These are phyloP conservation scores for Drosophila affinis DNA, from an alignment of 2,888 invertebrate genomes.

Conservation along the genomic window DNA sequence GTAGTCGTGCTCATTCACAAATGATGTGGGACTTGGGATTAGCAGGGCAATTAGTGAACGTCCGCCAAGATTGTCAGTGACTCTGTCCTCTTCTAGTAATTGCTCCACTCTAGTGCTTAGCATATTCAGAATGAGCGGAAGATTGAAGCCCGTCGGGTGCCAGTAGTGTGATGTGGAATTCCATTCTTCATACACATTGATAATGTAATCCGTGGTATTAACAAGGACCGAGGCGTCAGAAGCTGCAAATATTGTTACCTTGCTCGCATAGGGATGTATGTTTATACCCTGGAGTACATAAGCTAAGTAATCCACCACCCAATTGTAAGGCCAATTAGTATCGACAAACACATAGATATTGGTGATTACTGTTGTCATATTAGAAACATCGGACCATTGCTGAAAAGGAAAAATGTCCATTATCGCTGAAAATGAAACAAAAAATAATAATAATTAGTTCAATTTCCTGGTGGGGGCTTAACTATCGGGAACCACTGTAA, in stretches of 20 bases:
- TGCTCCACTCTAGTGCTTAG: slow-evolving; percentile 85
- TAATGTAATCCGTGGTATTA: slow-evolving; percentile 86
- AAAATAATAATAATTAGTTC: not conserved
- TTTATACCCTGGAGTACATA: slow-evolving; percentile 87
- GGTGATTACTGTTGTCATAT: slow-evolving; percentile 83
- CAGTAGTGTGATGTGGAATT: slow-evolving; percentile 85
- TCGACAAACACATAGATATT: slow-evolving; percentile 89
- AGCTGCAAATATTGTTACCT: slow-evolving; percentile 88
- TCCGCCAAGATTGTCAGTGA: slow-evolving; percentile 86
- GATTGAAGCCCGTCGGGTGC: slow-evolving; percentile 86
- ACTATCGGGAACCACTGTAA: slow-evolving; percentile 57
- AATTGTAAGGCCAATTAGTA: slow-evolving; percentile 86
- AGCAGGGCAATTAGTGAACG: slow-evolving; percentile 88
- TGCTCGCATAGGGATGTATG: slow-evolving; percentile 88
- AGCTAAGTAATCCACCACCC: slow-evolving; percentile 87
- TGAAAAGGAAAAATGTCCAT: slow-evolving; percentile 57
- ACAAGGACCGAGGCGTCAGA: slow-evolving; percentile 87
- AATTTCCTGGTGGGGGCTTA: not conserved
- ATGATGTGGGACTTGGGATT: slow-evolving; percentile 85
- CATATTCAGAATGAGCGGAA: slow-evolving; percentile 85
- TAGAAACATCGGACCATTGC: slow-evolving; percentile 62
- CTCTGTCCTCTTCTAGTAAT: slow-evolving; percentile 85
- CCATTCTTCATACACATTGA: slow-evolving; percentile 87
- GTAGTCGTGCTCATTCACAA: slow-evolving; percentile 85
- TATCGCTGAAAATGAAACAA: slow-evolving; percentile 34